These are phyloP conservation scores for Drosophila antonietae DNA, from an alignment of 2,888 invertebrate species.

Conservation along the genomic window DNA sequence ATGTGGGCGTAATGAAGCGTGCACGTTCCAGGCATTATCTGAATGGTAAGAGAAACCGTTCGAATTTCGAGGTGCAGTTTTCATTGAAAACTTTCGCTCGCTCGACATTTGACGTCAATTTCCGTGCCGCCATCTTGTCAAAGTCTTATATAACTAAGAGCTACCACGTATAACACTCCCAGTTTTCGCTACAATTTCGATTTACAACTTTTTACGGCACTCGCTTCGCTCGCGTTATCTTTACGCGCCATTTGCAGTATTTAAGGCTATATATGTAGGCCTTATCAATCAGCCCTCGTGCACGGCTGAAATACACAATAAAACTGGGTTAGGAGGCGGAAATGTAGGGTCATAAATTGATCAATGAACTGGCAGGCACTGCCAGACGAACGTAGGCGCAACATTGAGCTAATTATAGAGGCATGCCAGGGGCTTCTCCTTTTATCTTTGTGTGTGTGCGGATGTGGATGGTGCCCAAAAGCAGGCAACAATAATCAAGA, in stretches of 20 bases:
- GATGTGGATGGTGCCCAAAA: slow-evolving; percentile 44
- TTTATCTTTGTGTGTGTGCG: slow-evolving; percentile 20
- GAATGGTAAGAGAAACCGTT: slow-evolving; percentile 78
- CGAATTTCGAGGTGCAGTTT: slow-evolving; percentile 19
- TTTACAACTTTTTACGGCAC: slow-evolving; percentile 5
- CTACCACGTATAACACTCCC: slow-evolving; percentile 22
- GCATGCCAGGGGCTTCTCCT: slow-evolving; percentile 63
- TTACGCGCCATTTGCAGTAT: slow-evolving; percentile 47
- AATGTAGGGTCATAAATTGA: slow-evolving; percentile 59
- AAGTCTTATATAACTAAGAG: neutral
- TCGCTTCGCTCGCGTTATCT: slow-evolving; percentile 40
- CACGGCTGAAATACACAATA: slow-evolving; percentile 13
- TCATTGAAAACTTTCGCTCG: slow-evolving; percentile 24
- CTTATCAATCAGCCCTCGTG: slow-evolving; percentile 47
- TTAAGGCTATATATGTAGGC: slow-evolving; percentile 13
- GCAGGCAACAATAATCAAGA: slow-evolving; percentile 61
- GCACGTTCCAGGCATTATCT: slow-evolving; percentile 84
- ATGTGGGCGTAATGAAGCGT: slow-evolving; percentile 80
- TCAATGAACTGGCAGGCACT: slow-evolving; percentile 54
- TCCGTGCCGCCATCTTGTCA: slow-evolving; percentile 33
- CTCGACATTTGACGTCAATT: slow-evolving; percentile 51
- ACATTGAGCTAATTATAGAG: slow-evolving; percentile 68
- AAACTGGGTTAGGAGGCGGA: slow-evolving; percentile 57
- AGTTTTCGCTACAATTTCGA: slow-evolving; percentile 1
- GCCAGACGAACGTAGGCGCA: slow-evolving; percentile 12